phyloP scores from a whole-genome alignment of 2,888 invertebrate species.

The Dusona sp. region DNA sequence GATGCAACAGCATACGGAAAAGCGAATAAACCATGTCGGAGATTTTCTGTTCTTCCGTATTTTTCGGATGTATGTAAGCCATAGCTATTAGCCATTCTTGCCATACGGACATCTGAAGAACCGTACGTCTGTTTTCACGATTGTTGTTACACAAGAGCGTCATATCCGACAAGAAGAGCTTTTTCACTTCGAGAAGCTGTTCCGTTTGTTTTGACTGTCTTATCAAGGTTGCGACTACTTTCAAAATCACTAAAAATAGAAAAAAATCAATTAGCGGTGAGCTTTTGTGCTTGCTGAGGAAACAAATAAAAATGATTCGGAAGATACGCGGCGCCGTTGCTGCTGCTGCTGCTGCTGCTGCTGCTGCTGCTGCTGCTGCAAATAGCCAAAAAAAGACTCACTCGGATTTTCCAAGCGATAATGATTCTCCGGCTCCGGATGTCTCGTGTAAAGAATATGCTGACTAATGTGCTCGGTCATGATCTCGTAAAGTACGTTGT shows the following conservation, averaged over 20 bases:
- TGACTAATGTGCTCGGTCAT: constrained; percentile 98
- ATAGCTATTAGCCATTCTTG: constrained; percentile 99
- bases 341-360: background rate
- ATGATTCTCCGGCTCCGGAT: constrained; percentile 97
- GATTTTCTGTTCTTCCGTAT: constrained; percentile 97
- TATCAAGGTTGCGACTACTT: constrained; percentile 98
- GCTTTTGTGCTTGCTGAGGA: background rate
- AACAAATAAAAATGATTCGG: background rate
- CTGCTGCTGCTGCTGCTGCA: background rate
- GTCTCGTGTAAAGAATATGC: constrained; percentile 96
- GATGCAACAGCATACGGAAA: constrained; percentile 98
- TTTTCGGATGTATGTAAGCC: constrained; percentile 99
- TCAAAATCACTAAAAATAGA: constrained; percentile 94
- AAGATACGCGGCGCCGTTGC: background rate
- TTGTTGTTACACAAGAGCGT: constrained; percentile 99
- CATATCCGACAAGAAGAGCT: constrained; percentile 98
- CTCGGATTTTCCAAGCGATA: constrained; percentile 98
- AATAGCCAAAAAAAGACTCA: constrained; percentile 84
- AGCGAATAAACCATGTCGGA: constrained; percentile 99
- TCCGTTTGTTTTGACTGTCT: constrained; percentile 98
- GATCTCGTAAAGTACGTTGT: constrained; percentile 99
- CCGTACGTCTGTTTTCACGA: constrained; percentile 97
- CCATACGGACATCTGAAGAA: constrained; percentile 99
- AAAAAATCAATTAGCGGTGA: background rate
- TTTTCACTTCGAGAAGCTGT: constrained; percentile 96